These are phyloP conservation scores for Cetonia aurata DNA, from an alignment of 2,888 invertebrate genomes.

Conservation along the genomic window DNA sequence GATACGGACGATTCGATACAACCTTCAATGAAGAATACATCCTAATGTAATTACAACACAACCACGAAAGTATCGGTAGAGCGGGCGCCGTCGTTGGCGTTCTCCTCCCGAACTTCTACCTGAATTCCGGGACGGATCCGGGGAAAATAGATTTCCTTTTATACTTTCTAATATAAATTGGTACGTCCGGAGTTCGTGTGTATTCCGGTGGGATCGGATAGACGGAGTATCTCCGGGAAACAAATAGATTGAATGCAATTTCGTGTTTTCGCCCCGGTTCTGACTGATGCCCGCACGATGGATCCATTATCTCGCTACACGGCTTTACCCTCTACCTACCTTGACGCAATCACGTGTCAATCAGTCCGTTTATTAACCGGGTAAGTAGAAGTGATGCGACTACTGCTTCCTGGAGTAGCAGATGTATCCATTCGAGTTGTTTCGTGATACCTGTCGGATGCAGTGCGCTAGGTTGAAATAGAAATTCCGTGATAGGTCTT, in stretches of 20 bases:
- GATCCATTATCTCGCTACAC: conserved; percentile 60
- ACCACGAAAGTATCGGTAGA: conserved; percentile 5
- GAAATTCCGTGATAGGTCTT: too few species aligned
- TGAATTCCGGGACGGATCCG: background rate
- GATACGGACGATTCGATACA: background rate
- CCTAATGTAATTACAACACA: conserved; percentile 16
- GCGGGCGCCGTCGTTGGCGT: background rate
- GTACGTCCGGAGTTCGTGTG: conserved; percentile 39
- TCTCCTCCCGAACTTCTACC: conserved; percentile 18
- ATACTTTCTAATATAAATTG: conserved; percentile 43
- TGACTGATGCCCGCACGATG: conserved; percentile 61
- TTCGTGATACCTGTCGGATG: conserved; percentile 9
- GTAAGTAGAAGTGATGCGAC: conserved; percentile 48
- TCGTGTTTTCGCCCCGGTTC: conserved; percentile 57
- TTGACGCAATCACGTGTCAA: conserved; percentile 57
- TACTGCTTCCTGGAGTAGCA: background rate
- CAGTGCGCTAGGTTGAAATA: background rate
- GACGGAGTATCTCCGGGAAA: conserved; percentile 36
- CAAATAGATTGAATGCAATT: conserved; percentile 58
- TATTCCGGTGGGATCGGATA: conserved; percentile 39
- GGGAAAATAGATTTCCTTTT: conserved; percentile 41
- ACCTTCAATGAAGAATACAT: background rate
- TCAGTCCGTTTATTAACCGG: conserved; percentile 57
- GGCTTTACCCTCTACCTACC: conserved; percentile 52
- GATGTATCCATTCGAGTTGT: background rate